Percentiles rank a stretch among this genome's conserved stretches.
Evolutionary conservation across 2,113 vertebrate species (phyloP).

Genomic region (Salminus brasiliensis): DNA sequence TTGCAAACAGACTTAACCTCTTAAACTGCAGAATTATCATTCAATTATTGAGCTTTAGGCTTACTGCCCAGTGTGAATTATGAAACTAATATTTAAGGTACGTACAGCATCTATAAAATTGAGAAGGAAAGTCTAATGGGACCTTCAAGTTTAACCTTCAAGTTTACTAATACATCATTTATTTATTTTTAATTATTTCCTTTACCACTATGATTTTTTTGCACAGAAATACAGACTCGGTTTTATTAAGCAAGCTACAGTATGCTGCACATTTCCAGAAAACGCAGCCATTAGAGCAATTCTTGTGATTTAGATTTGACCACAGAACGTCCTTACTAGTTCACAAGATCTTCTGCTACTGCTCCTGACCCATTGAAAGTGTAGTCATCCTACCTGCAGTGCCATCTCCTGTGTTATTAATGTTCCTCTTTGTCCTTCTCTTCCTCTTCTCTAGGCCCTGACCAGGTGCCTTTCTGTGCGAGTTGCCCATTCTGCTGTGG

Average conservation of each 20-base stretch:
- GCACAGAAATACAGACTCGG: neutral
- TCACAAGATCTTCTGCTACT: neutral
- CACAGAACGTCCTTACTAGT: neutral
- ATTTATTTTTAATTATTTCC: neutral
- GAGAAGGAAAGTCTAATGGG: too few relatives aligned
- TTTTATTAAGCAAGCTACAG: neutral
- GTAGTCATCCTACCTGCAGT: constrained; percentile 47
- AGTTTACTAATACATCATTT: neutral
- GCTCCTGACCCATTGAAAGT: neutral
- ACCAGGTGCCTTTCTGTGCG: constrained; percentile 44
- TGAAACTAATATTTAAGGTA: neutral
- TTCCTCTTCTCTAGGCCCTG: constrained; percentile 48
- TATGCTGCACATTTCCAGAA: neutral
- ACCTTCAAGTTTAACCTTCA: too few relatives aligned
- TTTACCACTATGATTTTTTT: neutral
- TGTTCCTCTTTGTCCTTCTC: constrained; percentile 37
- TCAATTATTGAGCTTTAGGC: neutral
- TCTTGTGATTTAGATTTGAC: neutral
- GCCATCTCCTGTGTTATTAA: constrained; percentile 17
- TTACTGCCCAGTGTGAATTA: neutral
- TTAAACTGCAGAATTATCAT: neutral
- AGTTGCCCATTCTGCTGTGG: constrained; percentile 54
- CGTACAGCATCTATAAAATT: too few relatives aligned
- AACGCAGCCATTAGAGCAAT: neutral
- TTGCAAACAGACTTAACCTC: neutral